Conservation (phyloP, 2,888 invertebrate species). For the Dicyrtoma fusca region DNA sequence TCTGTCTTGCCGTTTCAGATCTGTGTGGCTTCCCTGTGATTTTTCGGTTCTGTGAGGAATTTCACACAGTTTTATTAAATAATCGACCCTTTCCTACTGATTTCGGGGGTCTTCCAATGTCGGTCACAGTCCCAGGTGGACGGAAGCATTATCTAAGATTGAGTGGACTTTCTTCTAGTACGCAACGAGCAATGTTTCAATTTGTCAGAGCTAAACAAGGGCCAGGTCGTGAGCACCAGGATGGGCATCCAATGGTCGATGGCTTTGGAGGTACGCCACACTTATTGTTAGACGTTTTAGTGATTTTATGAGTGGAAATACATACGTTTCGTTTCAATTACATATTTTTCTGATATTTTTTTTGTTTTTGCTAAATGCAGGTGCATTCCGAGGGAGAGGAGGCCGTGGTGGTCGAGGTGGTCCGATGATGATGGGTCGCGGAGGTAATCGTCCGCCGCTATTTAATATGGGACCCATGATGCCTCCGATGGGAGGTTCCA, state of each 20-base stretch:
- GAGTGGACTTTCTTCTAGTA: slow-evolving; percentile 74
- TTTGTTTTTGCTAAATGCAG: no score
- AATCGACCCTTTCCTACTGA: slow-evolving; percentile 70
- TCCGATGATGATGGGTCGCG: slow-evolving; percentile 2
- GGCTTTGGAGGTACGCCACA: not conserved
- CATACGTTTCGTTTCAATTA: not conserved
- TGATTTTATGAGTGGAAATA: not conserved
- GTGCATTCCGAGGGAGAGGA: slow-evolving; percentile 30
- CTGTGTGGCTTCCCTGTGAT: slow-evolving; percentile 74
- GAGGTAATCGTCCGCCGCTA: slow-evolving; percentile 12
- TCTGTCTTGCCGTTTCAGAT: slow-evolving; percentile 21
- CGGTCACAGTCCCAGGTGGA: slow-evolving; percentile 70
- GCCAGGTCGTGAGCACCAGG: slow-evolving; percentile 4
- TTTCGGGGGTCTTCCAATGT: slow-evolving; percentile 82
- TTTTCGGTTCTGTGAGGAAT: slow-evolving; percentile 77
- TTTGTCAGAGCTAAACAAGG: slow-evolving; percentile 1
- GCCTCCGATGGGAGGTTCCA: not conserved
- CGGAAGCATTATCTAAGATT: slow-evolving; percentile 78
- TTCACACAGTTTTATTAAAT: slow-evolving; percentile 77
- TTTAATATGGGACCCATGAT: slow-evolving; percentile 6
- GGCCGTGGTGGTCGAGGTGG: slow-evolving; percentile 16
- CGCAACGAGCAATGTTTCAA: slow-evolving; percentile 67
- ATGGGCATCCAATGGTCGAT: not conserved
- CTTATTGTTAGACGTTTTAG: not conserved
- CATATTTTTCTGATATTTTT: not conserved